Conservation (phyloP, 2,888 invertebrate species). For the Aphidoletes aphidimyza region DNA sequence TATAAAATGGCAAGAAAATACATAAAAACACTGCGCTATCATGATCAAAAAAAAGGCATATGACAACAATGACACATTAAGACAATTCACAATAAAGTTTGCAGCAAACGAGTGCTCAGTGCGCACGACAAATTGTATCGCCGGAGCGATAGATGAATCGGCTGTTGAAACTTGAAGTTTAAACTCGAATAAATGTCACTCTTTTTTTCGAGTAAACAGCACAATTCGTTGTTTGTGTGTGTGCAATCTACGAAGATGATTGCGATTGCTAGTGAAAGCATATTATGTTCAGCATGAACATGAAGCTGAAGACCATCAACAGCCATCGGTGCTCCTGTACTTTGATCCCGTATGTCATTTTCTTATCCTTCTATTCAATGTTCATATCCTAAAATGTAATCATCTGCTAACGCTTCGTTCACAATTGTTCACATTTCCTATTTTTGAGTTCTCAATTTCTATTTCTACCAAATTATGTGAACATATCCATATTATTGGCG, state of each 20-base stretch:
- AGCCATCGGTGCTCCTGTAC: no score
- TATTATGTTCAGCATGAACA: no score
- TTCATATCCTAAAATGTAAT: neutral
- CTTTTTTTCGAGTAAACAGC: neutral
- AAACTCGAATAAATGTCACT: constrained; percentile 41
- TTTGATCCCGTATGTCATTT: no score
- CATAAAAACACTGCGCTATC: neutral
- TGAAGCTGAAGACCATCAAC: no score
- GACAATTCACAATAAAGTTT: neutral
- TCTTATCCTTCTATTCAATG: neutral
- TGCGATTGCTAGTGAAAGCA: no score
- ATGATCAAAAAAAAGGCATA: neutral
- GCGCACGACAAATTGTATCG: neutral
- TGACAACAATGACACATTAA: constrained; percentile 1
- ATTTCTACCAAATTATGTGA: neutral
- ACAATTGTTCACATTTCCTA: neutral
- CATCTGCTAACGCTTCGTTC: constrained; percentile 8
- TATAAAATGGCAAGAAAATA: constrained; percentile 11
- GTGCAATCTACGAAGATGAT: neutral
- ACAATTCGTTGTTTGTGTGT: constrained; percentile 19
- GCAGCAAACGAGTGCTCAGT: neutral
- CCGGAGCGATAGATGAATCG: neutral
- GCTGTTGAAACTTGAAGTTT: constrained; percentile 18
- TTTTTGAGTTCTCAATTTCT: neutral
- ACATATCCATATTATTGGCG: constrained; percentile 21